These are phyloP conservation scores for Pterocles orientalis DNA, from an alignment of 2,113 vertebrate species.

Conservation along the genomic window DNA sequence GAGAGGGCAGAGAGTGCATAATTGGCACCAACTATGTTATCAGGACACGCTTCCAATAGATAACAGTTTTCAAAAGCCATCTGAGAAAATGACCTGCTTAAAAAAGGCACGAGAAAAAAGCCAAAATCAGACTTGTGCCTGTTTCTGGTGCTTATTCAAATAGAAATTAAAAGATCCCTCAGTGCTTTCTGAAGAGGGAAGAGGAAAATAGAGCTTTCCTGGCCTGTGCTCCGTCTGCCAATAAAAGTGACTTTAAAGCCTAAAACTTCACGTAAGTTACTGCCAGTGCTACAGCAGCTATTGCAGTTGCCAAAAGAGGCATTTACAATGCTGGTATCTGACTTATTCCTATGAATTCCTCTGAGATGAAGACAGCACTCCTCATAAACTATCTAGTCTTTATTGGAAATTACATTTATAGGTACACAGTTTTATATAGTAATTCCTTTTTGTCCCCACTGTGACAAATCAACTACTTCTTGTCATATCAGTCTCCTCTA, in stretches of 20 bases:
- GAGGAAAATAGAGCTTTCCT: not conserved
- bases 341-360: conserved; percentile 15
- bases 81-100: conserved; percentile 13
- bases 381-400: not conserved
- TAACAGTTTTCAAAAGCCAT: conserved; percentile 18
- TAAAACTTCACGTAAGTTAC: not conserved
- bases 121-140: not conserved
- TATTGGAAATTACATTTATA: conserved; percentile 34
- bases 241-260: not conserved
- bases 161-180: conserved; percentile 10
- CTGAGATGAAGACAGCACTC: conserved; percentile 4
- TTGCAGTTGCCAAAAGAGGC: not conserved
- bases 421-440: not conserved
- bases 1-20: not conserved
- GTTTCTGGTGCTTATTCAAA: conserved; percentile 11
- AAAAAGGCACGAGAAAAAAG: not conserved
- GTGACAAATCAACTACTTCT: not conserved
- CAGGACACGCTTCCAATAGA: not conserved
- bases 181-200: not conserved
- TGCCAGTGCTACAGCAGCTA: not conserved
- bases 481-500: not conserved
- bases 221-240: not conserved
- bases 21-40: not conserved
- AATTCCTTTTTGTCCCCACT: not conserved
- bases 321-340: not conserved